phyloP scores from a whole-genome alignment of 2,113 vertebrate genomes.

The Sinocyclocheilus maitianheensis region DNA sequence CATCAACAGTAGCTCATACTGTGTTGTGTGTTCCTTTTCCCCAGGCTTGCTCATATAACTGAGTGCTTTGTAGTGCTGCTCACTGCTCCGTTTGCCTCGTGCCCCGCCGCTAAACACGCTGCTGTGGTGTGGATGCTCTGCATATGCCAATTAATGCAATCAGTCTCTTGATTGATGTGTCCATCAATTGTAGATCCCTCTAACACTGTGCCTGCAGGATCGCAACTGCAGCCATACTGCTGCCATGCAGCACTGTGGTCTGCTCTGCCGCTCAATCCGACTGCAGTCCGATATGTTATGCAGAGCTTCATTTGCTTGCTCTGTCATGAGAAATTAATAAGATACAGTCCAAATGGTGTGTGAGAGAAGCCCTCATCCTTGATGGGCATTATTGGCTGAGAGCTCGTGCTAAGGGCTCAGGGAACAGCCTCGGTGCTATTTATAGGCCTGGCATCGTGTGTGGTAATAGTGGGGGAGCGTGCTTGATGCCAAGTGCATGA shows the following conservation, averaged over 20 bases:
- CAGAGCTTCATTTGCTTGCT: neutral
- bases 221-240: neutral
- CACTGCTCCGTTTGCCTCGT: conserved; percentile 17
- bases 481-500: conserved; percentile 22
- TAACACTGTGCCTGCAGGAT: neutral
- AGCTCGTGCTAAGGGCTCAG: conserved; percentile 3
- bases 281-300: conserved; percentile 5
- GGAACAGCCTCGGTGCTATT: conserved; percentile 47
- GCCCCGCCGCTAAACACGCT: conserved; percentile 6
- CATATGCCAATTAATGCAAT: conserved; percentile 38
- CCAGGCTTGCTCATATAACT: conserved; percentile 31
- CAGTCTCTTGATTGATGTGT: conserved; percentile 10
- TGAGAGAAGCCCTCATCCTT: conserved; percentile 5
- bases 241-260: neutral
- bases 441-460: conserved; percentile 49
- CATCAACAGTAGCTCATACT: conserved; percentile 16
- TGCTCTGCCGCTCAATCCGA: neutral
- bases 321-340: conserved; percentile 40
- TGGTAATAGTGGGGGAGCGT: conserved; percentile 37
- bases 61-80: neutral
- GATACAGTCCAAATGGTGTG: conserved; percentile 34
- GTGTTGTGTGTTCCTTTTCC: conserved; percentile 24
- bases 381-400: conserved; percentile 24
- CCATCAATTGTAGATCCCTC: conserved; percentile 1
- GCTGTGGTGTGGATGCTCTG: conserved; percentile 29